These are phyloP conservation scores for Cranoglanis bouderius DNA, from an alignment of 2,113 vertebrate genomes.

Conservation along the genomic window DNA sequence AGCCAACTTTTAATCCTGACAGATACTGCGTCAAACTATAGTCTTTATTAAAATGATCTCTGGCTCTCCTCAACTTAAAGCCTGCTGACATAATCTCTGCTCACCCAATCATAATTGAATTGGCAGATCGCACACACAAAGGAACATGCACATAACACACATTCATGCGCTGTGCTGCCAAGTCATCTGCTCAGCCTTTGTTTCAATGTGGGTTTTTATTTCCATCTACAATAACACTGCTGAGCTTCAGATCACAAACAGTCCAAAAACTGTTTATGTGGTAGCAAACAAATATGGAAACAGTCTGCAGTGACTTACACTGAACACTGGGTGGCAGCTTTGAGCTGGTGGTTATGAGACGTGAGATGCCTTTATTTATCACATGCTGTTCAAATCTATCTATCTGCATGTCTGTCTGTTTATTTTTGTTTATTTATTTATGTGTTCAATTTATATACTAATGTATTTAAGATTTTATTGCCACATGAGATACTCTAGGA, in stretches of 20 bases:
- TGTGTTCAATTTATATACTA: background rate
- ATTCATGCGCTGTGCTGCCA: background rate
- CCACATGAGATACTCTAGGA: background rate
- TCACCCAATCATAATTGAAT: conserved; percentile 3
- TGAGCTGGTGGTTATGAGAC: background rate
- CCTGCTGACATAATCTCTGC: conserved; percentile 20
- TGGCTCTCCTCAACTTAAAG: background rate
- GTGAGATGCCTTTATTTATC: background rate
- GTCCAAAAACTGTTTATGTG: background rate
- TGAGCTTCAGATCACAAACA: background rate
- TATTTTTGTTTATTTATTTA: conserved; percentile 23
- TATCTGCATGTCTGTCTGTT: no score
- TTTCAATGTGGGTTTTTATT: background rate
- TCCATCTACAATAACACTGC: conserved; percentile 9
- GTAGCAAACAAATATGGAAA: background rate
- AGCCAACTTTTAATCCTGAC: background rate
- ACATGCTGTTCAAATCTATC: background rate
- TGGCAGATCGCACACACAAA: background rate
- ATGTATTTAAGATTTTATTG: background rate
- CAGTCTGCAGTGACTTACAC: background rate
- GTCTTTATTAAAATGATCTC: background rate
- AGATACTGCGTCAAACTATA: background rate
- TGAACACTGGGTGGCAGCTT: background rate
- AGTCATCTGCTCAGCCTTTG: conserved; percentile 29
- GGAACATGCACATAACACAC: background rate